Percentiles rank a stretch among this genome's conserved stretches.
phyloP scores from a whole-genome alignment of 2,113 vertebrate species.

The Jaculus jaculus region DNA sequence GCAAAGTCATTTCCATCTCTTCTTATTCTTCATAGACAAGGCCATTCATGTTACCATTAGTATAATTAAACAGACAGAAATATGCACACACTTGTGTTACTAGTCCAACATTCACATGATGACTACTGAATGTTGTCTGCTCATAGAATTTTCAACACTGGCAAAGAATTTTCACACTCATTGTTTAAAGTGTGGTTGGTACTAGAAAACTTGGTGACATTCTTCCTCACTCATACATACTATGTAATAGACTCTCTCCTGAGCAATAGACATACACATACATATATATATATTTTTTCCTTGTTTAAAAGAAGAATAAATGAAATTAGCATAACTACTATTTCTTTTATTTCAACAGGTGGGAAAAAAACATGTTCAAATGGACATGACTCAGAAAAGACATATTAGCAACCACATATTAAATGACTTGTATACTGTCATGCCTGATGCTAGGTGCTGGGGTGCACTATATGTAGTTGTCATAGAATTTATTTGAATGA shows the following conservation, averaged over 20 bases:
- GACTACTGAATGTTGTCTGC: not conserved
- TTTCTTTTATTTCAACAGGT: not conserved
- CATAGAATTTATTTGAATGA: not conserved
- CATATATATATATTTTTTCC: not conserved
- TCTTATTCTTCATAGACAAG: not conserved
- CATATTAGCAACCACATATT: not conserved
- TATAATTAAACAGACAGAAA: slow-evolving; percentile 38
- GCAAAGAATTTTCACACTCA: not conserved
- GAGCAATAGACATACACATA: not conserved
- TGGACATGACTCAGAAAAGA: not conserved
- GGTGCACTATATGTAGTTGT: not conserved
- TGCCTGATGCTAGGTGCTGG: not conserved
- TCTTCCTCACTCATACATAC: not conserved
- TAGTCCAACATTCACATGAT: not conserved
- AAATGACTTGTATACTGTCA: not conserved
- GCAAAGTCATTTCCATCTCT: slow-evolving; percentile 10
- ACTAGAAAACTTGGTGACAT: not conserved
- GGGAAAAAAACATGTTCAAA: not conserved
- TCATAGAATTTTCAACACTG: not conserved
- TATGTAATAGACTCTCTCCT: not conserved
- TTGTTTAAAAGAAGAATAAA: not conserved
- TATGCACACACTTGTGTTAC: not conserved
- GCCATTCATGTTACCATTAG: not conserved
- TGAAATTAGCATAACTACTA: not conserved
- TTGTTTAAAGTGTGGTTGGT: not conserved